Base-by-base conservation (phyloP, 2,113 vertebrate species). In the Oncorhynchus clarkii region DNA sequence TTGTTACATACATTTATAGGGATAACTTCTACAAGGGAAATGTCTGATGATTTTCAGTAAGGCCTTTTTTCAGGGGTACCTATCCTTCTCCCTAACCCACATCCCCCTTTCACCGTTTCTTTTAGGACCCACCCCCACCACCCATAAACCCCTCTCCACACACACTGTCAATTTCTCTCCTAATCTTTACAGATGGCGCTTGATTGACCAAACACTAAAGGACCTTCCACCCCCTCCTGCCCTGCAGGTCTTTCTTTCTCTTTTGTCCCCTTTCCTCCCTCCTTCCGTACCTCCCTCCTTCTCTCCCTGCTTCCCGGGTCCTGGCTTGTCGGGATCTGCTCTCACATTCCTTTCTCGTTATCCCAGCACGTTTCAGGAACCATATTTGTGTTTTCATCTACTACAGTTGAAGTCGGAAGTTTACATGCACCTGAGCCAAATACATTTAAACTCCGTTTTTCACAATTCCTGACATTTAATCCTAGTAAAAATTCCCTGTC, bases 261-360 rank as follows among this genome's bases (percentile, higher is more conserved):
- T 60, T 67, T 57, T 54, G 20, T 39, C 24, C 60, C 73, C 65
- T 51, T 67, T 20, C 71, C 70, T 31, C 1, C 1, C 48, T 68
- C n/a, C 67, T 12, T 31, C 45, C 48, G 20, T 39, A 39, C 39
- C 39, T 45, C 39, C 71, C 70, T 31, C 2, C 1, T 22, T 60
- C n/a, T 20, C 70, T 31, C 2, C 1, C 29, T 67, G 13, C 67
- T 16, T 31, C 54, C 31, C 66, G 51, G 31, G 24, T 80, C 49
- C 26, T 34, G 65, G 80, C 90, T 78, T 89, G 91, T 86, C 65
- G 45, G 70, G 80, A 80, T 82, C 59, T 80, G 67, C 66, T 64
- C 72, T 68, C 65, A 85, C 51, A 89, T 91, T 85, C 77, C 71
- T 74, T 78, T 84, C 69, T 64, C 29, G 79, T 74, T 24, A 84